Percentiles rank a stretch among this genome's conserved stretches.
phyloP scores from a whole-genome alignment of 1,140 invertebrate species.

The Aphelenchoides besseyi region DNA sequence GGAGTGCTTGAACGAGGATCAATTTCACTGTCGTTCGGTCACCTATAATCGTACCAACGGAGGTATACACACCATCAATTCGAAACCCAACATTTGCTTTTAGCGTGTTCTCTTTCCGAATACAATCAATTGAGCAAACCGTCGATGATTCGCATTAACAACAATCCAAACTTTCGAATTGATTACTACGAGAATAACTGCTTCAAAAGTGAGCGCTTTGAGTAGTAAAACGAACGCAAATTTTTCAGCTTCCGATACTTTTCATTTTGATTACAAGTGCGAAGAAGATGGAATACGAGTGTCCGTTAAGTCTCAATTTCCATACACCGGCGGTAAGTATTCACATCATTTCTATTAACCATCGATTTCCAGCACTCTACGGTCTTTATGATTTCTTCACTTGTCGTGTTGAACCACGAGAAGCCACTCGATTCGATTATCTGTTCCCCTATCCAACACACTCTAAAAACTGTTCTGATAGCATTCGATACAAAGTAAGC shows the following conservation, averaged over 20 bases:
- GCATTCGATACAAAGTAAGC: conserved; percentile 50
- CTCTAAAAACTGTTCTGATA: conserved; percentile 58
- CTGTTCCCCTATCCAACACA: conserved; percentile 59
- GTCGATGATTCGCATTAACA: conserved; percentile 54
- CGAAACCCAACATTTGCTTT: conserved; percentile 8
- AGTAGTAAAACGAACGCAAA: neutral
- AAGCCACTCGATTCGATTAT: conserved; percentile 50
- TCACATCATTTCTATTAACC: neutral
- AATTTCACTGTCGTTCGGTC: conserved; percentile 51
- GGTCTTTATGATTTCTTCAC: conserved; percentile 62
- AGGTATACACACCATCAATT: conserved; percentile 24
- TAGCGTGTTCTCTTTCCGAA: conserved; percentile 53
- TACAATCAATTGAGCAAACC: conserved; percentile 62
- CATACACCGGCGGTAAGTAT: conserved; percentile 50
- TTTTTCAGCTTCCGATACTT: conserved; percentile 57
- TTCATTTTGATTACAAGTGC: conserved; percentile 55
- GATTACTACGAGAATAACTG: conserved; percentile 63
- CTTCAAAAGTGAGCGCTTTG: conserved; percentile 51
- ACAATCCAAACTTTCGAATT: conserved; percentile 61
- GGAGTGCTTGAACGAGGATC: conserved; percentile 57
- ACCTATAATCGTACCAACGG: conserved; percentile 61
- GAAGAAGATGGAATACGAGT: conserved; percentile 53
- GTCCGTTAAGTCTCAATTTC: conserved; percentile 50
- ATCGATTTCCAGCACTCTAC: conserved; percentile 44
- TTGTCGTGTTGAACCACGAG: conserved; percentile 57